These are phyloP conservation scores for Cantharis nigra DNA, from an alignment of 2,888 invertebrate genomes.

Conservation along the genomic window DNA sequence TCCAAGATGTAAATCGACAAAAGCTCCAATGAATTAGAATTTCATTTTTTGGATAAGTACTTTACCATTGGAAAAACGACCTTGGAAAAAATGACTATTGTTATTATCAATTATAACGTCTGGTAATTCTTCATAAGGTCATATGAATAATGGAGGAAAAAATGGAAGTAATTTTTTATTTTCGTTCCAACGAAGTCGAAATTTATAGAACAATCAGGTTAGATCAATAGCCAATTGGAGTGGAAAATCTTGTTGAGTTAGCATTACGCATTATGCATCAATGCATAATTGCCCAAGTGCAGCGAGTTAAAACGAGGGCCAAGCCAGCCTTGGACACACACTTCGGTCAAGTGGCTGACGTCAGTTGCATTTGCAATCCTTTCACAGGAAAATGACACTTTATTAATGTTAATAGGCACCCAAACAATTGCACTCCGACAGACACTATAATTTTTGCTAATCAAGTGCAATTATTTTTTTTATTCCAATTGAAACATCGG, in stretches of 20 bases:
- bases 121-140: conserved; percentile 10
- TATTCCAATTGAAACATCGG: not conserved
- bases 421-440: conserved; percentile 30
- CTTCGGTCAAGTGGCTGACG: conserved; percentile 39
- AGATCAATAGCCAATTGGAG: not conserved
- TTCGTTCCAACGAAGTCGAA: not conserved
- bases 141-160: not conserved
- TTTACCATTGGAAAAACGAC: conserved; percentile 1
- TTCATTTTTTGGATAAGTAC: not conserved
- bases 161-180: not conserved
- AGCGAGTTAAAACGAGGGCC: conserved; percentile 33
- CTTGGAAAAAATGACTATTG: conserved; percentile 24
- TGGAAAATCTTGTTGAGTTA: not conserved
- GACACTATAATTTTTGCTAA: conserved; percentile 18
- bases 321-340: conserved; percentile 35
- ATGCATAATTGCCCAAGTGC: conserved; percentile 35
- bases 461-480: not conserved
- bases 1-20: not conserved
- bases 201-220: not conserved
- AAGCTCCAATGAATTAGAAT: not conserved
- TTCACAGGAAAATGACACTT: conserved; percentile 34
- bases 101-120: conserved; percentile 26
- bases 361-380: conserved; percentile 35
- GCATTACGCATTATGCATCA: conserved; percentile 20
- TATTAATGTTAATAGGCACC: conserved; percentile 35